Conservation (phyloP, 2,797 vertebrate genomes). For the Gallinago stenura region DNA sequence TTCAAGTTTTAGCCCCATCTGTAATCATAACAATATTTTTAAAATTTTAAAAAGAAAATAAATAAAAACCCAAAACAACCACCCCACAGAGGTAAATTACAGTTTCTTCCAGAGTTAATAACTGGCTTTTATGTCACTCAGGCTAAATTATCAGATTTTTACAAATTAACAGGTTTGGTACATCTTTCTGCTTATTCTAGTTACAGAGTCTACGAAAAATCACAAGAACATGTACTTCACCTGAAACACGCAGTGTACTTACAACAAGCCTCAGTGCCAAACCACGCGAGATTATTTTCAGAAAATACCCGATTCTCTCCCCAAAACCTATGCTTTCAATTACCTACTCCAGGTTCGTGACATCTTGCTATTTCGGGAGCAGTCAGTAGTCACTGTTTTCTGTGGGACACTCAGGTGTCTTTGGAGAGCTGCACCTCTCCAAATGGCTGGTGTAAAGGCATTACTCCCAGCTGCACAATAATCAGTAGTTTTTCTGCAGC, state of each 20-base stretch:
- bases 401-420: neutral
- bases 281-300: neutral
- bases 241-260: fast-evolving
- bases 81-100: neutral
- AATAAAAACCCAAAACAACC: neutral
- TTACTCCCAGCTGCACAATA: neutral
- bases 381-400: neutral
- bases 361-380: neutral
- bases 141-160: neutral
- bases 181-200: neutral
- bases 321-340: neutral
- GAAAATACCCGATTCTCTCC: neutral
- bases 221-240: neutral
- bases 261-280: neutral
- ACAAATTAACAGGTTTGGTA: neutral
- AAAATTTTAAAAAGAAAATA: neutral
- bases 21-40: neutral
- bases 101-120: neutral
- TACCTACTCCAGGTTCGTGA: neutral
- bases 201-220: neutral
- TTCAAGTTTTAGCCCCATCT: neutral
- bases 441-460: neutral
- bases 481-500: neutral
- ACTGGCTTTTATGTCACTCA: neutral
- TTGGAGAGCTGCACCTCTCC: neutral